Base-by-base conservation (phyloP, 2,113 vertebrate species). In the Seriola aureovittata region DNA sequence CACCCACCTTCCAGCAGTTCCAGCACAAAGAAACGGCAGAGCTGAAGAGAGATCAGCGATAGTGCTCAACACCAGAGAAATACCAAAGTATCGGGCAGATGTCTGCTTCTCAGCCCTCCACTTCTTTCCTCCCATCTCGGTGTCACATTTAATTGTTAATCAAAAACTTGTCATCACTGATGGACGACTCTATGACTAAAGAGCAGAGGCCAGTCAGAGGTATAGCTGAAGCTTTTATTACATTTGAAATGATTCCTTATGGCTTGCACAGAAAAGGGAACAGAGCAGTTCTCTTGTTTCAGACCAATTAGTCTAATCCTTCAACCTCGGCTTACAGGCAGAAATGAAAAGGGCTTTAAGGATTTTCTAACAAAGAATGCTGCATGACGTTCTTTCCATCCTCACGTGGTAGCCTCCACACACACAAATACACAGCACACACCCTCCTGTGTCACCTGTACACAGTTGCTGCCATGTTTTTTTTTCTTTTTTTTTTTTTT, bases 341-440 rank as follows among this genome's bases (percentile, higher is more conserved):
- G 81, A 82, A 91, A 92, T 78, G 85, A 85, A 92, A 91, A 90
- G 82, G 75, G 89, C 89, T 93, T 91, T 90, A 85, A 90, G 87
- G 91, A 93, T 94, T 93, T 93, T 80, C 89, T 55, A 81, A 84
- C 80, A 84, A 93, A 92, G 90, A 93, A 92, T 91, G 88, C 81
- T 58, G 69, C 77, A 55, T 79, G 76, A 89, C 55, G 78, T 90
- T 90, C 76, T 85, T 88, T 86, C 67, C 59, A 1, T 87, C 62
- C 59, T 83, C 89, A 88, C 65, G 25, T 81, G 78, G 85, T 75
- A 60, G 21, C 59, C 75, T 29, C 44, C 34, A 55, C 63, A 38
- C 58, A 77, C 34, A 40, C 44, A 52, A 34, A 55, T 19, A 25
- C 21, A 65, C 40, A 23, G 40, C 19, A 81, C 75, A 71, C 63